Conservation (phyloP, 2,113 vertebrate genomes). For the Scolopax mira region DNA sequence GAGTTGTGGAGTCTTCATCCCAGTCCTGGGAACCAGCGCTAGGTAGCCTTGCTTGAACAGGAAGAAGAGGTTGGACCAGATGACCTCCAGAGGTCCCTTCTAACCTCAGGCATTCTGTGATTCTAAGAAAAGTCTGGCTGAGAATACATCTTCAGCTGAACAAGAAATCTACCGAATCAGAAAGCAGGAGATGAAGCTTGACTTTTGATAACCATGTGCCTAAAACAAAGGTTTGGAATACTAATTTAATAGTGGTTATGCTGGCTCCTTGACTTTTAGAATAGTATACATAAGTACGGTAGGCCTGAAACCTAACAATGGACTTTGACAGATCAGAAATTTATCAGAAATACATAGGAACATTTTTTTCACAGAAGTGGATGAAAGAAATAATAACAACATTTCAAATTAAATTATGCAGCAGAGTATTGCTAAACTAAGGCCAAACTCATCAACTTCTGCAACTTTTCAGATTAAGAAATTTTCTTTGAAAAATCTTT, state of each 20-base stretch:
- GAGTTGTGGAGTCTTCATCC: neutral
- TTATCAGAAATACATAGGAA: neutral
- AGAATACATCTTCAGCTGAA: neutral
- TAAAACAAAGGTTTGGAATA: neutral
- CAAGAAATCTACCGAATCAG: neutral
- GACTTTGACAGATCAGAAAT: neutral
- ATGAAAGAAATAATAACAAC: neutral
- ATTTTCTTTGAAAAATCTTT: neutral
- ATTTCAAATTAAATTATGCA: neutral
- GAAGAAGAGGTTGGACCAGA: neutral
- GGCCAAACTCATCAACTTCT: neutral
- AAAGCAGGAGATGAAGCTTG: neutral
- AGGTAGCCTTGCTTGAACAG: neutral
- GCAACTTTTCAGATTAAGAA: neutral
- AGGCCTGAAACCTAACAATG: neutral
- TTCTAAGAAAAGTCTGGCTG: neutral
- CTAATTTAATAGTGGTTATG: neutral
- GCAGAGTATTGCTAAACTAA: neutral
- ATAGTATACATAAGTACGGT: neutral
- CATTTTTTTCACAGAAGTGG: neutral
- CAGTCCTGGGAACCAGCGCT: neutral
- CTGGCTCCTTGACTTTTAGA: neutral
- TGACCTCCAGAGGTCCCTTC: neutral
- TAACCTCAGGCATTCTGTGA: neutral
- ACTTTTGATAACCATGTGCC: neutral